phyloP scores from a whole-genome alignment of 2,797 vertebrate species.

The Buphagus erythrorhynchus region DNA sequence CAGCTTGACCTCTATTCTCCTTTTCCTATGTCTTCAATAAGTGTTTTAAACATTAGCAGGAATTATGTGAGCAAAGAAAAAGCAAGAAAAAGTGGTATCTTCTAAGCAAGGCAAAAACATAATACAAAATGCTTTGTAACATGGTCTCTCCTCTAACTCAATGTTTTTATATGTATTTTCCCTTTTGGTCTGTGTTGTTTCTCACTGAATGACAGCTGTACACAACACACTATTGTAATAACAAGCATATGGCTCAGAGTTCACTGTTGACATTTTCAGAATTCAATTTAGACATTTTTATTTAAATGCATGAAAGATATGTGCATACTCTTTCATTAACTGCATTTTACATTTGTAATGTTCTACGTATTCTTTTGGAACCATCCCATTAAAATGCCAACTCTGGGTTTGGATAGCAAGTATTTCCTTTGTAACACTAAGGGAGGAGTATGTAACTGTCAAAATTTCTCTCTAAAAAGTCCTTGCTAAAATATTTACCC shows the following conservation, averaged over 20 bases:
- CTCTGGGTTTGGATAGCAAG: conserved; percentile 36
- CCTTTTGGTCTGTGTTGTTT: conserved; percentile 12
- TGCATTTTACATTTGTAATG: conserved; percentile 48
- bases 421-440: conserved; percentile 26
- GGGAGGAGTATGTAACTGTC: conserved; percentile 52
- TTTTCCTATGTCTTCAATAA: background rate
- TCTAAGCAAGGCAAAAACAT: background rate
- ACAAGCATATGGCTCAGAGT: conserved; percentile 15
- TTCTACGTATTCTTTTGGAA: conserved; percentile 30
- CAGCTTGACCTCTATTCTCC: conserved; percentile 18
- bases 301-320: conserved; percentile 62
- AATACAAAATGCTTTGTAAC: background rate
- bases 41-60: background rate
- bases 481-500: conserved; percentile 50
- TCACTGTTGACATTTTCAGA: background rate
- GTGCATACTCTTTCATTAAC: conserved; percentile 49
- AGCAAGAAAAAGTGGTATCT: background rate
- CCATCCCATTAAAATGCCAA: background rate
- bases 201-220: background rate
- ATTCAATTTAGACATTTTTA: conserved; percentile 55
- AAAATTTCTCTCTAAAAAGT: conserved; percentile 36
- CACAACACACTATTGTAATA: conserved; percentile 21
- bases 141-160: background rate
- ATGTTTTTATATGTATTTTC: background rate
- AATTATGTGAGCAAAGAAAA: conserved; percentile 2